Base-by-base conservation (phyloP, 2,797 vertebrate genomes). In the Buphagus erythrorhynchus region DNA sequence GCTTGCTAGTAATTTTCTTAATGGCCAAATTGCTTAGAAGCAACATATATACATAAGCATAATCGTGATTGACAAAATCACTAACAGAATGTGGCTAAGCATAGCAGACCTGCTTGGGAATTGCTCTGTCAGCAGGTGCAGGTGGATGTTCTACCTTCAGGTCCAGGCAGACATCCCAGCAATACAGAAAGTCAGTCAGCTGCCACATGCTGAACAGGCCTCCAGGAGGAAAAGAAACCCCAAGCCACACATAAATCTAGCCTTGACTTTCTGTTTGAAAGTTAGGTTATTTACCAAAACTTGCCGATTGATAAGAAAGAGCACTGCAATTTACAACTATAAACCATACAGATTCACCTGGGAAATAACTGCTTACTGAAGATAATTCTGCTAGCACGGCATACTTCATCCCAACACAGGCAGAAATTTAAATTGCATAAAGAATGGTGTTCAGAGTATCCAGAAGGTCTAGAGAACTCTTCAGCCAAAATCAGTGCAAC, bases 1-100 rank as follows among this genome's bases (percentile, higher is more conserved):
- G 21, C 38, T 85, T 96, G 10, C 33, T n/a, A 67, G 57, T 28
- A 77, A 62, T 72, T 75, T 90, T 86, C 68, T 93, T 92, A 94
- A 90, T 77, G 52, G 20, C 13, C 77, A 45, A 65, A 90, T 72
- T 95, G 33, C 28, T 57, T 67, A 76, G 51, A 78, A 87, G 26
- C 13, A 91, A n/a, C 63, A 49, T 38, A 51, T 36, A 55, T 68
- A 49, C 24, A 61, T 49, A 90, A 90, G 33, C 14, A 40, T 49
- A 68, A 57, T 31, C 16, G 9, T 28, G 20, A 11, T 9, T 86
- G 73, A 67, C 22, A 92, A 76, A 69, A 13, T 80, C 33, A 74
- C 28, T 48, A 72, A 28, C 24, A 43, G 13, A 68, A 55, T 43
- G 38, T 19, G 38, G 36, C 28, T 71, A 71, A 84, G 38, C 29